Evolutionary conservation across 2,113 vertebrate species (phyloP), one percentile per base, ranked within the genome.

Genomic region (Tonatia bakeri): DNA sequence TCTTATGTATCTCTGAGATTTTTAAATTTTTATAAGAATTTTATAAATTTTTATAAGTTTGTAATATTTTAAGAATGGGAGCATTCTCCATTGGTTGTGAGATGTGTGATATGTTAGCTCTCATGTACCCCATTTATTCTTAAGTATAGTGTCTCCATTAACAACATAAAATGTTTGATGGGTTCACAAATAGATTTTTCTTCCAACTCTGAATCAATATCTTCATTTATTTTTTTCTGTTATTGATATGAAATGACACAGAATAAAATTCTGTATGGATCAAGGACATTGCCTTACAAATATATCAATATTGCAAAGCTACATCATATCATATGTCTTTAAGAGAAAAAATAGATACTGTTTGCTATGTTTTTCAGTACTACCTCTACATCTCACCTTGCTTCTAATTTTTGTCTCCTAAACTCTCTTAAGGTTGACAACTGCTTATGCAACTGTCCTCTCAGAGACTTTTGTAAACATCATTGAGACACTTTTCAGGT

Each of bases 391-490:
- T 70, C 28, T 97, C 45, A 91, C 69, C 82, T 95, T 90, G 38
- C 4, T 61, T 77, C 28, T 65, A 9, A 86, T n/a, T 87, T 82
- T 45, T 88, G 38, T 80, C 83, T 97, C 33, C 43, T 91, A 67
- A 89, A 85, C 22, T 80, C 40, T 70, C 80, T 81, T 81, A 73
- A 67, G 45, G 87, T 90, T 96, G 93, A 93, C 72, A 92, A 82
- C 67, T 76, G 77, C 87, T 96, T 97, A 97, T 90, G 90, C 52
- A 97, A 96, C 90, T 92, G 90, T 97, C 96, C 84, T 96, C 40
- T 87, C 26, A 87, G 81, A 94, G 80, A 56, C 64, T 94, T 95
- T 90, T 67, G 76, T 81, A 94, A 97, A 96, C 91, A 95, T 92
- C 43, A 19, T 77, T 54, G 82, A 94, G 92, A 94, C 26, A 73